phyloP scores from a whole-genome alignment of 1,140 invertebrate species.

The Mactra quadrangularis region DNA sequence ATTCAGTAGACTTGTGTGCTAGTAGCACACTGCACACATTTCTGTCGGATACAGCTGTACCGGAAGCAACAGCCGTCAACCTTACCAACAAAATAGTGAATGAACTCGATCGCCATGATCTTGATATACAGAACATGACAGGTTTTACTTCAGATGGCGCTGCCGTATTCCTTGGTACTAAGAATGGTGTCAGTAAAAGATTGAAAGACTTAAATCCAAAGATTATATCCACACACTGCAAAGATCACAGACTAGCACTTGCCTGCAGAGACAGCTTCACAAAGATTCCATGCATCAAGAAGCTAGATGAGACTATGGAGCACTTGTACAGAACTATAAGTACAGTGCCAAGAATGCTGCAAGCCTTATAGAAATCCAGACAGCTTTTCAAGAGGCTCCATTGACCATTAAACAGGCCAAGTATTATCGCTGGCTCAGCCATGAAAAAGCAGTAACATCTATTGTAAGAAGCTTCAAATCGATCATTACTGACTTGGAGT shows the following conservation, averaged over 20 bases:
- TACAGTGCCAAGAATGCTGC: conserved; percentile 46
- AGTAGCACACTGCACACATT: conserved; percentile 19
- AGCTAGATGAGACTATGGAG: conserved; percentile 36
- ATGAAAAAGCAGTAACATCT: conserved; percentile 46
- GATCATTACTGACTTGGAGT: conserved; percentile 44
- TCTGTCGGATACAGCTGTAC: conserved; percentile 38
- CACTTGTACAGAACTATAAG: conserved; percentile 58
- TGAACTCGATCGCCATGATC: conserved; percentile 1
- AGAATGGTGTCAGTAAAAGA: conserved; percentile 11
- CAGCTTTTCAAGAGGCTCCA: conserved; percentile 35
- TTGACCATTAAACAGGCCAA: conserved; percentile 30
- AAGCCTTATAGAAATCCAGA: conserved; percentile 32
- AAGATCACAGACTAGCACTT: conserved; percentile 58
- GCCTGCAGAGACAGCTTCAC: conserved; percentile 52
- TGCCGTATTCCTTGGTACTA: conserved; percentile 52
- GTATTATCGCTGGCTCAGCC: conserved; percentile 40
- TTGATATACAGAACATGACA: conserved; percentile 18
- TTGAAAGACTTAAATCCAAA: background rate
- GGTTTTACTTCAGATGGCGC: too few relatives aligned
- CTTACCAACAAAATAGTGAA: background rate
- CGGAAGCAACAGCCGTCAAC: conserved; percentile 23
- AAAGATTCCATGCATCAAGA: conserved; percentile 23
- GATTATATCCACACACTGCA: too few relatives aligned
- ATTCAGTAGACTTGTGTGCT: too few relatives aligned
- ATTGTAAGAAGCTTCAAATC: conserved; percentile 18